These are phyloP conservation scores for Lepus oiostolus DNA, from an alignment of 2,797 vertebrate genomes.

Conservation along the genomic window DNA sequence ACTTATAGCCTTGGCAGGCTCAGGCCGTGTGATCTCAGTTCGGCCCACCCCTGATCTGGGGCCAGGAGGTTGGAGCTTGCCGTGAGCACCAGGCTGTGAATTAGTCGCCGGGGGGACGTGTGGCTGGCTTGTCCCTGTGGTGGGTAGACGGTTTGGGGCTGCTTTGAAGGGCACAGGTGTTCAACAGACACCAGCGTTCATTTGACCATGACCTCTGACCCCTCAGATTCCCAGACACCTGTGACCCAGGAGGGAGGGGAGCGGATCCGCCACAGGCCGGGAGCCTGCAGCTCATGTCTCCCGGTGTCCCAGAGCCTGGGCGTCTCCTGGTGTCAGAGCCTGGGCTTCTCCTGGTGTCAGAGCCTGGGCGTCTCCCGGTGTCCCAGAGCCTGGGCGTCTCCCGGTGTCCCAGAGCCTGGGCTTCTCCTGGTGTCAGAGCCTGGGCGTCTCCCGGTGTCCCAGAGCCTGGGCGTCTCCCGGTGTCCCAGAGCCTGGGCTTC, in stretches of 20 bases:
- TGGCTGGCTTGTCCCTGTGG: background rate
- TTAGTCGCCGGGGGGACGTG: fast-evolving
- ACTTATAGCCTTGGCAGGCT: too few species aligned
- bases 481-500: too few species aligned
- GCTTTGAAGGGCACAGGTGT: background rate
- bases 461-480: too few species aligned
- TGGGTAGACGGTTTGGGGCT: background rate
- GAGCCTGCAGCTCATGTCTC: too few species aligned
- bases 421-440: too few species aligned
- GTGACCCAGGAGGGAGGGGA: background rate
- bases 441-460: too few species aligned
- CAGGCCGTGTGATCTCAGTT: background rate
- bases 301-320: too few species aligned
- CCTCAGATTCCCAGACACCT: background rate
- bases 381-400: too few species aligned
- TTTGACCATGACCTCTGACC: background rate
- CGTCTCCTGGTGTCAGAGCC: background rate
- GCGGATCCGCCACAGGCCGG: background rate
- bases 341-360: background rate
- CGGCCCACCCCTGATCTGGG: too few species aligned
- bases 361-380: too few species aligned
- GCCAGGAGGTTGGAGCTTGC: background rate
- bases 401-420: too few species aligned
- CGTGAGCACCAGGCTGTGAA: fast-evolving
- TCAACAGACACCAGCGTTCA: background rate